These are phyloP conservation scores for Nettapus auritus DNA, from an alignment of 2,113 vertebrate genomes.

Conservation along the genomic window DNA sequence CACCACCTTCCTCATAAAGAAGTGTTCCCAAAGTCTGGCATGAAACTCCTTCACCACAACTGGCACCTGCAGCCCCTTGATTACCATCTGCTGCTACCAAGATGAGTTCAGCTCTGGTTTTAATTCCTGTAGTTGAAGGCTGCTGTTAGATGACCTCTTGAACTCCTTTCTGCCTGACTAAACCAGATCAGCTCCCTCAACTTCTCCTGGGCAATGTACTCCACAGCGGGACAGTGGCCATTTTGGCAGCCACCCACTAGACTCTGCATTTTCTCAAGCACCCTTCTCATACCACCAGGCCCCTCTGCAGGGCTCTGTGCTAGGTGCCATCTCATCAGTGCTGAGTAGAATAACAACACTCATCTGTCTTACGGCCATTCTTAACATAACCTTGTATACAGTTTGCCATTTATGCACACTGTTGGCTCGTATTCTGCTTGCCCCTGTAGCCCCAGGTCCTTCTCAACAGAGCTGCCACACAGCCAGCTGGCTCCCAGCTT, in stretches of 20 bases:
- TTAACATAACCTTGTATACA: neutral
- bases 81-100: neutral
- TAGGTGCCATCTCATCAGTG: neutral
- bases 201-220: neutral
- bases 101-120: neutral
- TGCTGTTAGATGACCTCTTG: neutral
- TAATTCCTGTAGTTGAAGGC: neutral
- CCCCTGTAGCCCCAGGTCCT: neutral
- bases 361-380: neutral
- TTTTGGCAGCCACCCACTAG: neutral
- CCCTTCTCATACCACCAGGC: neutral
- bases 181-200: neutral
- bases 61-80: neutral
- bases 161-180: neutral
- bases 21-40: neutral
- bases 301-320: neutral
- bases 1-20: neutral
- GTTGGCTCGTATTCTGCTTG: neutral
- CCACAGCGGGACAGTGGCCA: neutral
- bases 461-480: neutral
- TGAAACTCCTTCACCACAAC: neutral
- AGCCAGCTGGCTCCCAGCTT: neutral
- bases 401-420: neutral
- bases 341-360: neutral
- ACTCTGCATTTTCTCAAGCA: neutral